Evolutionary conservation across 2,888 invertebrate genomes (phyloP).

Genomic region (Hypena proboscidalis): DNA sequence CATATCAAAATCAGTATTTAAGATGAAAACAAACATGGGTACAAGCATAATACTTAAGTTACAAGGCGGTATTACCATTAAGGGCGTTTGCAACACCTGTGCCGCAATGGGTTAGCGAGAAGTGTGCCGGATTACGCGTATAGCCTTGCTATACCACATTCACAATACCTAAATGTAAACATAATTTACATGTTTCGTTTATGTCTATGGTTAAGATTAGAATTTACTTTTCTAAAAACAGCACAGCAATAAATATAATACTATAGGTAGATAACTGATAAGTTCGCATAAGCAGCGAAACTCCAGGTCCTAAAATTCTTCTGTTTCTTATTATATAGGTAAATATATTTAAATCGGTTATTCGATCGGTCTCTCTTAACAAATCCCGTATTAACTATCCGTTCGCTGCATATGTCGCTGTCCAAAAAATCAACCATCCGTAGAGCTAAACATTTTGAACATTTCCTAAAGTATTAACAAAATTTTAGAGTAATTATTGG

Average conservation of each 20-base stretch:
- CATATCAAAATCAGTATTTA: not conserved
- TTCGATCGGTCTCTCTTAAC: too few species aligned
- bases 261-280: too few species aligned
- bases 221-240: too few species aligned
- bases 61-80: slow-evolving; percentile 3
- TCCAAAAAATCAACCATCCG: too few species aligned
- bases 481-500: slow-evolving; percentile 7
- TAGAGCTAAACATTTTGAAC: too few species aligned
- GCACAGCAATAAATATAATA: too few species aligned
- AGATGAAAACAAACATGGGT: not conserved
- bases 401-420: slow-evolving; percentile 17
- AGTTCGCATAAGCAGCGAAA: too few species aligned
- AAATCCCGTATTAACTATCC: slow-evolving; percentile 8
- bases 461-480: slow-evolving; percentile 3
- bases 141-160: not conserved
- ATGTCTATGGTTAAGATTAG: too few species aligned
- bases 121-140: not conserved
- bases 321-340: too few species aligned
- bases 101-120: slow-evolving; percentile 3
- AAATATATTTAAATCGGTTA: too few species aligned
- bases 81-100: slow-evolving; percentile 6
- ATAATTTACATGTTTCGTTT: not conserved
- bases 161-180: not conserved
- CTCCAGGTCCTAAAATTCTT: too few species aligned
- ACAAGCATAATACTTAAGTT: not conserved